These are phyloP conservation scores for Patella depressa DNA, from an alignment of 2,888 invertebrate species.

Conservation along the genomic window DNA sequence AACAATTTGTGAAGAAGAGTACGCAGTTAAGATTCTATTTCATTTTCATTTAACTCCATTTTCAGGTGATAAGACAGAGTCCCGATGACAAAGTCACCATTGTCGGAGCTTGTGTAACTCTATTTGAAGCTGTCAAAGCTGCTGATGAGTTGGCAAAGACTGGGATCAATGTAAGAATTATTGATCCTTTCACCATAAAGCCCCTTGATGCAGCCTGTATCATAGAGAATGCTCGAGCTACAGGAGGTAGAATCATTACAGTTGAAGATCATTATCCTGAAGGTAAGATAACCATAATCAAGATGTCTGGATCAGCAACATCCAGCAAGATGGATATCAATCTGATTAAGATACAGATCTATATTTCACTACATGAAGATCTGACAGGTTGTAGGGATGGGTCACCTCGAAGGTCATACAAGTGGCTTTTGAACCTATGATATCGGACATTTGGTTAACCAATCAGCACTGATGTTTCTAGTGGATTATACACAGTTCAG, in stretches of 20 bases:
- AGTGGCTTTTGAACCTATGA: too few species aligned
- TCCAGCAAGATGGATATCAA: too few species aligned
- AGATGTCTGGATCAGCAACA: not conserved
- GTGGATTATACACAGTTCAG: too few species aligned
- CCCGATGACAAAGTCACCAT: constrained; percentile 85
- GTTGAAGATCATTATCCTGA: constrained; percentile 98
- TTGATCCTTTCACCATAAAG: constrained; percentile 97
- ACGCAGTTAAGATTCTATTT: too few species aligned
- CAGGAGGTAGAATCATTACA: constrained; percentile 87
- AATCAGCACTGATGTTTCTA: too few species aligned
- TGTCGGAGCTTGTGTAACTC: constrained; percentile 93
- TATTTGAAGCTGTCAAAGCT: constrained; percentile 90
- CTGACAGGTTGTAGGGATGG: too few species aligned
- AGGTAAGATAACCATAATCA: constrained; percentile 73
- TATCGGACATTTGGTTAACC: too few species aligned
- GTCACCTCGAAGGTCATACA: too few species aligned
- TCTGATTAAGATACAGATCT: too few species aligned
- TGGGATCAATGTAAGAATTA: constrained; percentile 82
- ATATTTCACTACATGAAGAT: too few species aligned
- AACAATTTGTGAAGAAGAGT: too few species aligned
- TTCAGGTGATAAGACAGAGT: constrained; percentile 82
- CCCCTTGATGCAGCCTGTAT: constrained; percentile 89
- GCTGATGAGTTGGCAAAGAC: constrained; percentile 80
- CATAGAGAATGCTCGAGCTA: constrained; percentile 82
- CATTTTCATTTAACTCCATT: not conserved